These are phyloP conservation scores for Drosophila histrio DNA, from an alignment of 2,888 invertebrate genomes.

Conservation along the genomic window DNA sequence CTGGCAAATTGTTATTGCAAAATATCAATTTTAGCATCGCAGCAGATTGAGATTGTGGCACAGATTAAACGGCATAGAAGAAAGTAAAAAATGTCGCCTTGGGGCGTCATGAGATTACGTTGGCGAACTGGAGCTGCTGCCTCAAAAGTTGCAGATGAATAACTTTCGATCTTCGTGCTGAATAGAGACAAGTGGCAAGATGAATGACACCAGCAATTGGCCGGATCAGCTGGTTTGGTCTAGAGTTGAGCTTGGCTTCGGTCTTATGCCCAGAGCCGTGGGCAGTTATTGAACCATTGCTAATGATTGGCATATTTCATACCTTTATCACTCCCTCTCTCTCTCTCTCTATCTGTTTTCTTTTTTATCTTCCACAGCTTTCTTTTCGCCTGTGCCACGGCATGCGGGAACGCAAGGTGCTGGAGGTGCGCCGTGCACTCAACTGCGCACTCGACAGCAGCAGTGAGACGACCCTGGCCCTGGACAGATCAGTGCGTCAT, in stretches of 20 bases:
- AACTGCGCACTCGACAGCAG: conserved; percentile 84
- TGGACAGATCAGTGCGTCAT: conserved; percentile 87
- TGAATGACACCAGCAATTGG: conserved; percentile 66
- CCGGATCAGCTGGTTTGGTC: conserved; percentile 38
- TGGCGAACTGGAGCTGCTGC: conserved; percentile 41
- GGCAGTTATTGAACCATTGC: conserved; percentile 41
- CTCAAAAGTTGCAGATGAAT: conserved; percentile 22
- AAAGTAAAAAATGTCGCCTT: conserved; percentile 56
- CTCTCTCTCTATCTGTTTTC: conserved; percentile 6
- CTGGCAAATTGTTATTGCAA: conserved; percentile 58
- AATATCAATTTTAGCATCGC: conserved; percentile 61
- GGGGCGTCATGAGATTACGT: conserved; percentile 58
- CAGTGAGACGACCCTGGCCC: conserved; percentile 84
- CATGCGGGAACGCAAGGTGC: conserved; percentile 89
- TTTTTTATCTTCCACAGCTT: conserved; percentile 85
- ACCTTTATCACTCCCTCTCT: conserved; percentile 17
- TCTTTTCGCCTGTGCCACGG: conserved; percentile 90
- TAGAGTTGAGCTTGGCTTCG: not conserved
- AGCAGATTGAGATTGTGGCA: conserved; percentile 32
- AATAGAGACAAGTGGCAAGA: conserved; percentile 48
- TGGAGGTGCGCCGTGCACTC: conserved; percentile 89
- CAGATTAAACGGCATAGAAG: conserved; percentile 57
- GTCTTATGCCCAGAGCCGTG: conserved; percentile 22
- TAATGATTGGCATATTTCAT: conserved; percentile 52
- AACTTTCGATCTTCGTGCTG: conserved; percentile 66